Evolutionary conservation across 2,888 invertebrate genomes (phyloP), one percentile per base, ranked within the genome.

Genomic region (Ophion obscuratus): DNA sequence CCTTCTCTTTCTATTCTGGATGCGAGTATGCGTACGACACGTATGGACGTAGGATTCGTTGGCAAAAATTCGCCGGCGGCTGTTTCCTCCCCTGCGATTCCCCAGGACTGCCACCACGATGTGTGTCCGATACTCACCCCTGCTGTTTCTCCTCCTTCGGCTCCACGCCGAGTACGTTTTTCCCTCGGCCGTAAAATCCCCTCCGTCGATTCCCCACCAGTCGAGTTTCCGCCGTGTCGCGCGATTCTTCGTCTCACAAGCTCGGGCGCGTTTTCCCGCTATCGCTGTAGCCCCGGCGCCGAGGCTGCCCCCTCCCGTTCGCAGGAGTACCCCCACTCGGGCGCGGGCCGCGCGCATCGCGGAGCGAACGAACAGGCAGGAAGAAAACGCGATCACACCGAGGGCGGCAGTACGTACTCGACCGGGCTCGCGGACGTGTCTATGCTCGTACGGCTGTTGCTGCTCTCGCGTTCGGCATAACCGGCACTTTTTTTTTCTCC

Each of bases 371-470:
- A 74, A 44, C 73, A 74, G 67, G 53, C 36, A 53, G 59, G 71
- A 24, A 73, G 67, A 85, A 80, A 68, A 66, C 76, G 71, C 61
- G 73, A 66, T 53, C 80, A 66, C 66, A 59, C 64, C 70, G 40
- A 75, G 5, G 14, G 11, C 24, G 70, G 71, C 83, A 85, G 86
- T 86, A 83, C 86, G 75, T 81, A 75, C 75, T 84, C 78, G 81
- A 77, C 81, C 79, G 74, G 64, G 86, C 87, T 88, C 88, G 87
- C 81, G 88, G 88, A 88, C 85, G 88, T 79, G 87, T 88, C 87
- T 89, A 87, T 85, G 83, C 81, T 88, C 88, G 88, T 86, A 86
- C 82, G 78, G 80, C 75, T 84, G 67, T 47, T 66, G 7, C 67
- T 67, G 81, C 83, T 83, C 81, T 84, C 70, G 78, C 47, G 78